These are phyloP conservation scores for Sterna hirundo DNA, from an alignment of 2,113 vertebrate species.

Conservation along the genomic window DNA sequence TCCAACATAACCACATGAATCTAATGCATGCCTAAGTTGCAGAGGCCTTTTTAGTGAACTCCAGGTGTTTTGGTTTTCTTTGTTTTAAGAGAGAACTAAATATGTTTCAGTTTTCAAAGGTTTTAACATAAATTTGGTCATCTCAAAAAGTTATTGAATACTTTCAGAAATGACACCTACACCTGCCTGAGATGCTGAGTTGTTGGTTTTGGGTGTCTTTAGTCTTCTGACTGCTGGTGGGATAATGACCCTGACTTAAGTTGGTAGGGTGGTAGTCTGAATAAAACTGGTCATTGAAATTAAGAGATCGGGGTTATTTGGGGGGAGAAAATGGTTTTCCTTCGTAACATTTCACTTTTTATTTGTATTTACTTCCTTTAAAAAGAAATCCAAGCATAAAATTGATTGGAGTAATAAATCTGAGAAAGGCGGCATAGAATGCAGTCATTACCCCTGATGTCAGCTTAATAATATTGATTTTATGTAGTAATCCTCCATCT, in stretches of 20 bases:
- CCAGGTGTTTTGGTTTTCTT: not conserved
- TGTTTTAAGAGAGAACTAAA: not conserved
- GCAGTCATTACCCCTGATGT: not conserved
- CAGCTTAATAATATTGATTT: not conserved
- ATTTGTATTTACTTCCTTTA: not conserved
- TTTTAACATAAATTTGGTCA: not conserved
- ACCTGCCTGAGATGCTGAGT: not conserved
- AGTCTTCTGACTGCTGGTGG: not conserved
- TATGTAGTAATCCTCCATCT: not conserved
- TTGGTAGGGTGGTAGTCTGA: not conserved
- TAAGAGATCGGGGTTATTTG: not conserved
- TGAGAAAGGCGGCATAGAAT: not conserved
- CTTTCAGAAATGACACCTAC: not conserved
- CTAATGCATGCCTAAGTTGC: not conserved
- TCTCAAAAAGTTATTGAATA: not conserved
- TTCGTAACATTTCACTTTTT: not conserved
- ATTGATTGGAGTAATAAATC: not conserved
- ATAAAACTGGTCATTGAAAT: not conserved
- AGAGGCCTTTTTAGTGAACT: not conserved
- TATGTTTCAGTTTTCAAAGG: not conserved
- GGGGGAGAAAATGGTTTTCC: not conserved
- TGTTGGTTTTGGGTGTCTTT: not conserved
- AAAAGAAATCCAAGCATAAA: not conserved
- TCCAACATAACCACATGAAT: not conserved
- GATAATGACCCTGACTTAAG: not conserved